Conservation (phyloP, 2,113 vertebrate genomes). For the Stegostoma tigrinum region DNA sequence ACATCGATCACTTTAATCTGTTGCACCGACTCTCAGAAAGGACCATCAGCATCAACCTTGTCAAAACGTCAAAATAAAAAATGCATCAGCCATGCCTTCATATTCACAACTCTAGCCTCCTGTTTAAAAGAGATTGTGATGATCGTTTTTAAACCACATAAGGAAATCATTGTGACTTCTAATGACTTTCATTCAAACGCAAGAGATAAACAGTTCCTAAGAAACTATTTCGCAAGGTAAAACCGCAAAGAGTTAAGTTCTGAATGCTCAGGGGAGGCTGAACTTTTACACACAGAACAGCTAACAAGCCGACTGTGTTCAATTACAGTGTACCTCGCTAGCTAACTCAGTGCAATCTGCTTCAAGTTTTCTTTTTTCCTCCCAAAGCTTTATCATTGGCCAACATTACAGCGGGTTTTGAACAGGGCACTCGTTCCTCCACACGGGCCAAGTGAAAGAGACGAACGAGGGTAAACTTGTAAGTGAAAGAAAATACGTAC, state of each 20-base stretch:
- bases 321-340: conserved; percentile 39
- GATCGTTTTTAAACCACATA: background rate
- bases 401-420: background rate
- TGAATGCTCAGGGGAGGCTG: conserved; percentile 2
- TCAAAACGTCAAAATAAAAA: background rate
- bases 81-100: background rate
- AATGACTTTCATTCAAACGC: background rate
- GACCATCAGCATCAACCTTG: background rate
- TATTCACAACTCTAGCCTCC: background rate
- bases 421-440: background rate
- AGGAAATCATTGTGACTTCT: background rate
- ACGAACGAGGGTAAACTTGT: background rate
- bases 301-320: conserved; percentile 37
- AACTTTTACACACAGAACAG: conserved; percentile 20
- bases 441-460: background rate
- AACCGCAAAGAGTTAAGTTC: conserved; percentile 32
- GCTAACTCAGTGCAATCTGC: conserved; percentile 3
- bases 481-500: conserved; percentile 48
- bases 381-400: background rate
- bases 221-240: background rate
- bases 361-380: background rate
- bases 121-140: background rate
- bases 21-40: background rate
- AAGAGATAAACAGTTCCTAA: background rate
- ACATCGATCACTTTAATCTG: background rate